Conservation (phyloP, 2,113 vertebrate species). For the Corvus hawaiiensis region DNA sequence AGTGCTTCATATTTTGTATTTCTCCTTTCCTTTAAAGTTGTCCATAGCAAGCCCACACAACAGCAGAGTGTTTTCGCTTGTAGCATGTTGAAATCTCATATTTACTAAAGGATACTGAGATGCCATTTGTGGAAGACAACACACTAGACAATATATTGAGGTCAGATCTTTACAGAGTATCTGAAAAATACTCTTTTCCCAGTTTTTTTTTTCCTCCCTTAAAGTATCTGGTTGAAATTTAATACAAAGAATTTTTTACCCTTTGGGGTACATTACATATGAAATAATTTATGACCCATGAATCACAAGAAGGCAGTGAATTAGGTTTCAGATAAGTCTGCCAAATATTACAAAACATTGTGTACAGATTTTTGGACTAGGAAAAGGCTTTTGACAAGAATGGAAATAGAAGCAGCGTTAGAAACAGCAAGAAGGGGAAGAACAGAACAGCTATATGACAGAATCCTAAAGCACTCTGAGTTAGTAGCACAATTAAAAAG, state of each 20-base stretch:
- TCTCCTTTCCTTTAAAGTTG: neutral
- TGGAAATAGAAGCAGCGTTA: conserved; percentile 68
- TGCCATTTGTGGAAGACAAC: neutral
- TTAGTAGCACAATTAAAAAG: conserved; percentile 56
- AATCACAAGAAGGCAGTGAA: conserved; percentile 72
- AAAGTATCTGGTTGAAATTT: conserved; percentile 62
- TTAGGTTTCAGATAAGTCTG: conserved; percentile 71
- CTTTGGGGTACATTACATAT: conserved; percentile 68
- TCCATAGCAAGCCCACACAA: neutral
- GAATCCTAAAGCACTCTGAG: conserved; percentile 42
- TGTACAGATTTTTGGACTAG: conserved; percentile 66
- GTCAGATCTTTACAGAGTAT: conserved; percentile 32
- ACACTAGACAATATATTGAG: conserved; percentile 4
- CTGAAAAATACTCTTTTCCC: conserved; percentile 7
- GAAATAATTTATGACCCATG: conserved; percentile 74
- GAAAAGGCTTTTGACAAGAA: conserved; percentile 76
- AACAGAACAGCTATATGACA: conserved; percentile 64
- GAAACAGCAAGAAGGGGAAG: conserved; percentile 57
- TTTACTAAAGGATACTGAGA: conserved; percentile 8
- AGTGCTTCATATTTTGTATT: neutral
- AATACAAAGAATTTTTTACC: conserved; percentile 67
- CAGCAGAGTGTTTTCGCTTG: neutral
- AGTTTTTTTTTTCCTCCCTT: neutral
- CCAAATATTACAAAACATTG: conserved; percentile 76
- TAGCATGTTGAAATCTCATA: neutral